Evolutionary conservation across 2,888 invertebrate species (phyloP), one percentile per base, ranked within the genome.

Genomic region (Nudaria mundana): DNA sequence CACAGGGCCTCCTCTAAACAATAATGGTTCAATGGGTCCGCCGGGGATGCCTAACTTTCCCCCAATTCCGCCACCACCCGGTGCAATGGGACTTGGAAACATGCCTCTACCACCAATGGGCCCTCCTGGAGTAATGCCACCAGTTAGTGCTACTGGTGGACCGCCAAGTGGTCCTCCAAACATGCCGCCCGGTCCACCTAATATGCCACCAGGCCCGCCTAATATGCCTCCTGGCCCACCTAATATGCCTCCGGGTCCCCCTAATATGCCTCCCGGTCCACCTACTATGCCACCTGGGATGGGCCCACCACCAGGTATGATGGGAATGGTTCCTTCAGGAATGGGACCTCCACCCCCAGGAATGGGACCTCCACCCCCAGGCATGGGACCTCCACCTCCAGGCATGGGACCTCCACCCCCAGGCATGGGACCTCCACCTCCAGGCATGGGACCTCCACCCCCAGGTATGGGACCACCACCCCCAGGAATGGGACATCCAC

Each of bases 51-150:
- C 70, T 49, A 70, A 43, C 61, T 76, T 76, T 55, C 73, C 78
- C 1, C 70, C 73, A 25, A 77, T 79, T 74, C 74, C 76, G 11
- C 78, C 81, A n/a, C 76, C 81, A 13, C 76, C 80, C 14, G 74
- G 76, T 1, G 55, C 75, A 6, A 75, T 76, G 66, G 74, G 66
- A 0, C 59, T 71, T 12, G 63, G 62, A 1, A 56, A 39, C 34
- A 62, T 64, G 48, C 64, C 64, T 8, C 66, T 67, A 23, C 60
- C 68, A 11, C 69, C 68, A 0, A 74, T 75, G 69, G 78, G 73
- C 0, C 79, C 82, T 1, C 80, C 84, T 2, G 77, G 78, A 22
- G 44, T 71, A 0, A 75, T 79, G 66, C 71, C 75, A 2, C 69
- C 80, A 8, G 7, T 8, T 7, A 5, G 7, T 5, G 20, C 7